phyloP scores from a whole-genome alignment of 2,113 vertebrate species.

The Rhipidura dahli region DNA sequence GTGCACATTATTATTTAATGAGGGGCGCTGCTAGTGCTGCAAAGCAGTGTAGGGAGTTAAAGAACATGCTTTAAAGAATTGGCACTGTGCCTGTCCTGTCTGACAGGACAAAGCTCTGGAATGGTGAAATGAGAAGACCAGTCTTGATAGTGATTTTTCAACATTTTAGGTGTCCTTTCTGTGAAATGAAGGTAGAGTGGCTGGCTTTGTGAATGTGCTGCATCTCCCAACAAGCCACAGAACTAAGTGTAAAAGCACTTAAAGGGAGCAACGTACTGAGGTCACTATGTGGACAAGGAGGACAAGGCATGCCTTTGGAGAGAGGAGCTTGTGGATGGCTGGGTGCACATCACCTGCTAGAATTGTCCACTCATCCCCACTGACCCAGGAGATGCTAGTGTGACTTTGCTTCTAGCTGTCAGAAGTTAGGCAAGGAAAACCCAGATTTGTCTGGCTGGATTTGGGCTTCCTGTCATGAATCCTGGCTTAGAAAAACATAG shows the following conservation, averaged over 20 bases:
- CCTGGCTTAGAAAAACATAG: not conserved
- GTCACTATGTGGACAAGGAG: not conserved
- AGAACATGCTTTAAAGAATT: not conserved
- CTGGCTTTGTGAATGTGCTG: not conserved
- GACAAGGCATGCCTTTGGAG: not conserved
- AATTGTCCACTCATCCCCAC: not conserved
- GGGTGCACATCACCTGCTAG: not conserved
- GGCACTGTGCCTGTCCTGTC: not conserved
- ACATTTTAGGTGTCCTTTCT: not conserved
- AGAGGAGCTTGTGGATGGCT: not conserved
- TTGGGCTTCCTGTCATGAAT: not conserved
- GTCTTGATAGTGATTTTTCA: not conserved
- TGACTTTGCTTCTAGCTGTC: not conserved
- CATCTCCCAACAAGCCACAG: not conserved
- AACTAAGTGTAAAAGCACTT: not conserved
- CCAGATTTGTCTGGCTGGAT: not conserved
- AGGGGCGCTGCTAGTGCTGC: not conserved
- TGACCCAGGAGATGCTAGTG: not conserved
- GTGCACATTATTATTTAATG: conserved; percentile 1
- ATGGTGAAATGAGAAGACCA: not conserved
- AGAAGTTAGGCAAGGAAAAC: not conserved
- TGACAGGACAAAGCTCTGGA: not conserved
- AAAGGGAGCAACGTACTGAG: not conserved
- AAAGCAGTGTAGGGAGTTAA: not conserved
- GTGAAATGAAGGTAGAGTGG: not conserved